Base-by-base conservation (phyloP, 2,797 vertebrate species). In the Pipistrellus nathusii region DNA sequence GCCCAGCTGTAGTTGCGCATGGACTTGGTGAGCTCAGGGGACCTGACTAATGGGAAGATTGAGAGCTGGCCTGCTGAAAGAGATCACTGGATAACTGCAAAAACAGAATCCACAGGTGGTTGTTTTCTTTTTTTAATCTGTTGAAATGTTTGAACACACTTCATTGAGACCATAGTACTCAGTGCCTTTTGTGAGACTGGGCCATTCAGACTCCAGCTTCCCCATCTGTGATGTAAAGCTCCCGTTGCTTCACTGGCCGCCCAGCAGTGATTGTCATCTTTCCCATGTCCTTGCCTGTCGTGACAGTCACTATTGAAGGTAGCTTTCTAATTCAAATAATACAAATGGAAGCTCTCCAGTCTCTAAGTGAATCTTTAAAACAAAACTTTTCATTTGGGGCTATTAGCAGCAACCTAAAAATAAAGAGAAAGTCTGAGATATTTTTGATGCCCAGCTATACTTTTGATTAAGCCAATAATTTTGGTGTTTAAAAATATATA, bases 221-320 rank as follows among this genome's bases (percentile, higher is more conserved):
- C 90, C 72, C 3, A 17, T 23, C 57, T 73, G 44, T 20, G 77
- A 77, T 32, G 62, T 48, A 75, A 32, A n/a, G 35, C 32, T 69
- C 64, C 92, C 71, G 86, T 48, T 62, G 1, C 57, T 46, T 90
- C 62, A 27, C 69, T 75, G 94, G 92, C 86, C 21, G 87, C 68
- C 93, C 68, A 23, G 14, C 64, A 41, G 51, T 75, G 91, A 41
- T 32, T 66, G 78, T 59, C 41, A 81, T 14, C 76, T 88, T 81
- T 44, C 91, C 87, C 8, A 14, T 35, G 78, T 44, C 59, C 35
- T 64, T 76, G 21, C 96, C 94, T 98, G 92, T 98, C 94, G 93
- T 96, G 98, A 98, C 98, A 99, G 98, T 98, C 98, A 88, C 88
- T 96, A 38, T 84, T 82, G 27, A 85, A 94, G 90, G 35, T 46